phyloP scores from a whole-genome alignment of 1,140 invertebrate genomes.

The Drosophila lini region DNA sequence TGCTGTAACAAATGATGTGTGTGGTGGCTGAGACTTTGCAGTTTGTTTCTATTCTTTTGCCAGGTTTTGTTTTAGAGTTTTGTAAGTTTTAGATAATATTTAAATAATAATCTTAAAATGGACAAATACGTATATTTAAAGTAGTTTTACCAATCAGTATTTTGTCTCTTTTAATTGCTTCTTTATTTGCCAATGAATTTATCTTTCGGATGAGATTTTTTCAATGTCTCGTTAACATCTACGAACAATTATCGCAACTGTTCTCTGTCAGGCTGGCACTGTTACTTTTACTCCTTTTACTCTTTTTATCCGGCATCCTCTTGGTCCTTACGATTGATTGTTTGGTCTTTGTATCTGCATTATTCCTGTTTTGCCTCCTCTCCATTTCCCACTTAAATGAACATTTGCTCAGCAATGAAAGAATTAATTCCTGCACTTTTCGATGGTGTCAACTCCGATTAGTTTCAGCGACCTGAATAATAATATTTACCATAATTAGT shows the following conservation, averaged over 20 bases:
- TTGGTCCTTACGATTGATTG: constrained; percentile 34
- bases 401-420: constrained; percentile 13
- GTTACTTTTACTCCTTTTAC: constrained; percentile 7
- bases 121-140: not conserved
- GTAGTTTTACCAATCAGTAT: not conserved
- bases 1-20: constrained; percentile 57
- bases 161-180: not conserved
- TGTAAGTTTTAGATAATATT: not conserved
- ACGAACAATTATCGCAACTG: constrained; percentile 36
- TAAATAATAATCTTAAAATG: not conserved
- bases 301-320: constrained; percentile 9
- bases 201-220: constrained; percentile 6
- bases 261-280: constrained; percentile 10
- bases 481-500: not conserved
- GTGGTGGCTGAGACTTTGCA: constrained; percentile 37
- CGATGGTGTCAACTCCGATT: constrained; percentile 6
- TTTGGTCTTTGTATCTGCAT: constrained; percentile 33
- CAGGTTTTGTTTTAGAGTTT: constrained; percentile 3
- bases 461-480: not conserved
- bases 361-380: constrained; percentile 5
- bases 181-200: constrained; percentile 1
- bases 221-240: constrained; percentile 40
- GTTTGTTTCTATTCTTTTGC: constrained; percentile 6
- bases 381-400: constrained; percentile 17
- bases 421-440: constrained; percentile 6